Conservation (phyloP, 2,113 vertebrate genomes). For the Pteruthius melanotis region DNA sequence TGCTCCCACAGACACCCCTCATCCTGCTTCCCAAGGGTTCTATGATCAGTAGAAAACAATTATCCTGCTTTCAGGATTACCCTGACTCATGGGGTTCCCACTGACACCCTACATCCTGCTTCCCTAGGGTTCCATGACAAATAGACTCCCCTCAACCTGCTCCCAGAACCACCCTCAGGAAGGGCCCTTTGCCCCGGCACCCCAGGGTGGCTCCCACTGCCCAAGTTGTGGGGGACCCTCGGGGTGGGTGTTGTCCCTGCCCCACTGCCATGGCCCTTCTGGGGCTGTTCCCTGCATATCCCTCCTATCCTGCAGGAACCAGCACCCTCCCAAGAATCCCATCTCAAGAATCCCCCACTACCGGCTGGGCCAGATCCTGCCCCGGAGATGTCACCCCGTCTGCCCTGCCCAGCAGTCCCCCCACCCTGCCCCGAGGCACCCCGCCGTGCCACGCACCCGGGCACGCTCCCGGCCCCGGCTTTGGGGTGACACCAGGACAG, state of each 20-base stretch:
- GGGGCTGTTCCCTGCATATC: neutral
- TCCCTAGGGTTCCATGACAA: neutral
- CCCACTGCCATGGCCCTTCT: neutral
- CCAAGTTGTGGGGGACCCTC: neutral
- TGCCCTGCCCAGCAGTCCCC: neutral
- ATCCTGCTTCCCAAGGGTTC: neutral
- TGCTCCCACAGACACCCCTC: accelerated
- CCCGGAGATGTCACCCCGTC: neutral
- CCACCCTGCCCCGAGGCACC: neutral
- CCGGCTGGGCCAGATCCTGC: constrained; percentile 15
- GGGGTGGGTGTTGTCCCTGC: neutral
- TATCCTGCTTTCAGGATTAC: neutral
- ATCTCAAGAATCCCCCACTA: neutral
- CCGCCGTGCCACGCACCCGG: accelerated
- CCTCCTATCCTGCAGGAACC: neutral
- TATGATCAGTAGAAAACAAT: neutral
- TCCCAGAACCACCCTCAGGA: neutral
- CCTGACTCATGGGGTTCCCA: neutral
- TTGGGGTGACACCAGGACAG: neutral
- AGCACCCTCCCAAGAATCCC: neutral
- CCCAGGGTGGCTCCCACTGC: neutral
- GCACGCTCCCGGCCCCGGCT: neutral
- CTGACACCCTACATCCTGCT: no score
- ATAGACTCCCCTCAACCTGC: neutral
- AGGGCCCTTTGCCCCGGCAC: accelerated